phyloP scores from a whole-genome alignment of 2,888 invertebrate species.

The Lasius fuliginosus region DNA sequence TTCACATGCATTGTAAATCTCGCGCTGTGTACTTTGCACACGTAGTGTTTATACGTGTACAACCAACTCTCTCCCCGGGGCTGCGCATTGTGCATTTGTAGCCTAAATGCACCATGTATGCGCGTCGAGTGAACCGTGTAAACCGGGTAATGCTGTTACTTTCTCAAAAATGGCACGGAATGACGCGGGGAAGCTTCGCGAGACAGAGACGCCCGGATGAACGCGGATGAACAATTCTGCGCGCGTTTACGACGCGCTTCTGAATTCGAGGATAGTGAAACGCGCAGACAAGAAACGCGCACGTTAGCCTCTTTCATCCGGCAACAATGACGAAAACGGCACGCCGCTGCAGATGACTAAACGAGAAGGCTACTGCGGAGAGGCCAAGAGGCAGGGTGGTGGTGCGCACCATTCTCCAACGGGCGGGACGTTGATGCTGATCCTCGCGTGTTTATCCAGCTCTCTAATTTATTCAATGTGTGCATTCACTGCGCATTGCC shows the following conservation, averaged over 20 bases:
- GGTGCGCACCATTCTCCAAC: conserved; percentile 55
- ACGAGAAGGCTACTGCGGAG: conserved; percentile 53
- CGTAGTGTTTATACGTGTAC: conserved; percentile 15
- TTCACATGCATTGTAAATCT: conserved; percentile 51
- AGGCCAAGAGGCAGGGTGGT: conserved; percentile 6
- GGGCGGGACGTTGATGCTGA: conserved; percentile 69
- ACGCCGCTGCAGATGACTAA: conserved; percentile 60
- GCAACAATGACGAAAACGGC: conserved; percentile 69
- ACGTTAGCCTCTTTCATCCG: conserved; percentile 67
- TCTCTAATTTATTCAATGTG: conserved; percentile 83
- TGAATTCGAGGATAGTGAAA: conserved; percentile 25
- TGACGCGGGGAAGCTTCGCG: background rate
- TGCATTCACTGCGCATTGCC: conserved; percentile 81
- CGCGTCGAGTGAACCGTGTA: conserved; percentile 13
- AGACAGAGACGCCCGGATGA: background rate
- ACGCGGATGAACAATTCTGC: conserved; percentile 20
- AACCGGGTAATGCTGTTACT: background rate
- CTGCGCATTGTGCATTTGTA: background rate
- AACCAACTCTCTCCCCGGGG: background rate
- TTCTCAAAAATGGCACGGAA: conserved; percentile 3
- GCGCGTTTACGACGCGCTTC: conserved; percentile 25
- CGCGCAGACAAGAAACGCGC: conserved; percentile 53
- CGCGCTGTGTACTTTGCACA: conserved; percentile 21
- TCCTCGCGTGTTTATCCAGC: conserved; percentile 80
- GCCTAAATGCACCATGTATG: conserved; percentile 34